A percentile compares a stretch with the other conserved stretches of the same genome.
phyloP scores from a whole-genome alignment of 2,888 invertebrate genomes.

The Reticulitermes lucifugus region DNA sequence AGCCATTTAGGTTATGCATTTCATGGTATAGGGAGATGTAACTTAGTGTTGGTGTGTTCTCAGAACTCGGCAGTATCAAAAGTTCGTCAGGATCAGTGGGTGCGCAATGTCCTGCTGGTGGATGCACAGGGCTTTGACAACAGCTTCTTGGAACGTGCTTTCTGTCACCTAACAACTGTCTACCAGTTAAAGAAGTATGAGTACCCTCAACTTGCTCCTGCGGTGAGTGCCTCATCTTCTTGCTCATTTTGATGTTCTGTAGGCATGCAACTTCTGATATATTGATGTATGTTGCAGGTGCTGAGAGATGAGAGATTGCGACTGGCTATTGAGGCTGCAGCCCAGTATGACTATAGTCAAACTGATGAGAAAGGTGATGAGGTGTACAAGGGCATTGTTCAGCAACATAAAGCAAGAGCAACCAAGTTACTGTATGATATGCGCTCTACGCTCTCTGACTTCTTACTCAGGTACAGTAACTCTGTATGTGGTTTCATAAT shows the following conservation, averaged over 20 bases:
- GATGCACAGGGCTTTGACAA: slow-evolving; percentile 69
- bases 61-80: slow-evolving; percentile 16
- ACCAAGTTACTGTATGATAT: slow-evolving; percentile 77
- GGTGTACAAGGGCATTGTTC: slow-evolving; percentile 68
- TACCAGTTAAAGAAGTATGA: slow-evolving; percentile 74
- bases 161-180: slow-evolving; percentile 76
- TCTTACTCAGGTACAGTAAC: slow-evolving; percentile 67
- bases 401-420: slow-evolving; percentile 75
- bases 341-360: slow-evolving; percentile 67
- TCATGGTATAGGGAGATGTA: background rate
- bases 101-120: slow-evolving; percentile 68
- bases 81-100: slow-evolving; percentile 55
- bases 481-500: no score
- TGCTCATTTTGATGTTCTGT: slow-evolving; percentile 11
- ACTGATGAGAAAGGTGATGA: slow-evolving; percentile 62
- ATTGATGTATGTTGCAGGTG: background rate
- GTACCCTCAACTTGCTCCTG: slow-evolving; percentile 72
- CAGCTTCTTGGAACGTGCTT: slow-evolving; percentile 70
- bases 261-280: background rate
- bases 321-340: slow-evolving; percentile 77
- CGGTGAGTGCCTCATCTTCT: slow-evolving; percentile 22
- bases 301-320: slow-evolving; percentile 78
- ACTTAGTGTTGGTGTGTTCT: background rate
- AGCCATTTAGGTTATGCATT: background rate
- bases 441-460: slow-evolving; percentile 85